A percentile compares a stretch with the other conserved stretches of the same genome.
phyloP scores from a whole-genome alignment of 2,113 vertebrate species.

The Coptodon bakossiorum region DNA sequence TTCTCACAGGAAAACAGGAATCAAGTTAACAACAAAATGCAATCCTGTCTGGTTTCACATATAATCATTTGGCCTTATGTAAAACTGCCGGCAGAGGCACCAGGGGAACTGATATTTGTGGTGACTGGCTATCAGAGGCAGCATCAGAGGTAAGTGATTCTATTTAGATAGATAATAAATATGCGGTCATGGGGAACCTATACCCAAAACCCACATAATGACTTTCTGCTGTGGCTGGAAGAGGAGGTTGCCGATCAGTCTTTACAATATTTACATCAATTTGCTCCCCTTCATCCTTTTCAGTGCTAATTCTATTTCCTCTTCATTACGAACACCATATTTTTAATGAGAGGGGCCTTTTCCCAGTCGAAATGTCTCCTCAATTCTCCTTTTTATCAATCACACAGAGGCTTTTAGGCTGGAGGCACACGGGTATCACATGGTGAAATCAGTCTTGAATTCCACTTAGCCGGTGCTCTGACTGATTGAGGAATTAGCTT shows the following conservation, averaged over 20 bases:
- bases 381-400: conserved; percentile 58
- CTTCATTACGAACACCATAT: conserved; percentile 53
- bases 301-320: conserved; percentile 59
- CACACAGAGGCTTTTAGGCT: conserved; percentile 50
- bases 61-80: conserved; percentile 54
- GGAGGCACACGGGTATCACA: conserved; percentile 20
- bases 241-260: conserved; percentile 47
- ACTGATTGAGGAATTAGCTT: conserved; percentile 48
- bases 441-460: conserved; percentile 45
- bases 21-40: conserved; percentile 54
- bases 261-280: conserved; percentile 62
- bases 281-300: conserved; percentile 50
- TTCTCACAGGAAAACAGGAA: conserved; percentile 40
- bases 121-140: conserved; percentile 65
- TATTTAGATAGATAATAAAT: conserved; percentile 77
- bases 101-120: conserved; percentile 53
- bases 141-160: conserved; percentile 74
- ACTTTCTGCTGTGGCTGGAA: conserved; percentile 59
- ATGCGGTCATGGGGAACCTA: conserved; percentile 70
- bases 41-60: conserved; percentile 35
- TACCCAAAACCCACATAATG: conserved; percentile 70
- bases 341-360: conserved; percentile 51
- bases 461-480: conserved; percentile 43
- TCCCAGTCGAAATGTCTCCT: conserved; percentile 27
- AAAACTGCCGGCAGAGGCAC: conserved; percentile 47